Percentiles rank a stretch among this genome's conserved stretches.
phyloP scores from a whole-genome alignment of 2,797 vertebrate genomes.

The Remorina albescens region DNA sequence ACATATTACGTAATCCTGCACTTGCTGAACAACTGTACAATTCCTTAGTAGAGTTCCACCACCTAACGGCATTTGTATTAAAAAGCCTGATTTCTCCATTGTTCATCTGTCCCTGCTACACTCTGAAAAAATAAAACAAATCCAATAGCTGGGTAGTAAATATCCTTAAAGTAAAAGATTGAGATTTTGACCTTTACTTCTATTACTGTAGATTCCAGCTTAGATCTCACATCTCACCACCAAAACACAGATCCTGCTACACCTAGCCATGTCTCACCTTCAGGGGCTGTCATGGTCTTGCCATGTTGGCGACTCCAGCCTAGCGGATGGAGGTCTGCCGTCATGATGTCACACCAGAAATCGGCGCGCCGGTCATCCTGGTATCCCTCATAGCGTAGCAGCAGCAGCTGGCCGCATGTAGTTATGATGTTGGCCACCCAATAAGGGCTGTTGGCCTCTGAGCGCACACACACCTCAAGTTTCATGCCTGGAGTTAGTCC shows the following conservation, averaged over 20 bases:
- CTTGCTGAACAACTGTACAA: conserved; percentile 13
- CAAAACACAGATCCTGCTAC: neutral
- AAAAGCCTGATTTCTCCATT: neutral
- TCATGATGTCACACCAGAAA: conserved; percentile 98
- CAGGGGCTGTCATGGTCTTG: conserved; percentile 91
- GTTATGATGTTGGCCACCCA: conserved; percentile 95
- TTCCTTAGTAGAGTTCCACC: conserved; percentile 12
- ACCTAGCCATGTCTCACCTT: conserved; percentile 85
- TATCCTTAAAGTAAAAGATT: neutral
- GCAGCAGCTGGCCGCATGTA: conserved; percentile 95
- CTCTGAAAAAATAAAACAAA: neutral
- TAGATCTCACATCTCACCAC: neutral
- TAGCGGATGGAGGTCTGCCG: conserved; percentile 92
- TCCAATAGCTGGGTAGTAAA: neutral
- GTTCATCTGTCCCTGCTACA: conserved; percentile 1
- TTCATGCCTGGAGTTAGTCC: conserved; percentile 97
- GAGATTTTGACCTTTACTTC: too few species aligned
- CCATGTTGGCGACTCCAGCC: conserved; percentile 95
- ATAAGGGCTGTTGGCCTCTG: conserved; percentile 90
- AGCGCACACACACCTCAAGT: conserved; percentile 92
- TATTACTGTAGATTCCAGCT: neutral
- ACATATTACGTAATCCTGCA: conserved; percentile 6
- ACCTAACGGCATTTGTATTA: conserved; percentile 2
- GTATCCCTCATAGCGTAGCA: conserved; percentile 95
- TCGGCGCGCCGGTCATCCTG: conserved; percentile 95